These are phyloP conservation scores for Ctenopoma kingsleyae DNA, from an alignment of 2,797 vertebrate species.

Conservation along the genomic window DNA sequence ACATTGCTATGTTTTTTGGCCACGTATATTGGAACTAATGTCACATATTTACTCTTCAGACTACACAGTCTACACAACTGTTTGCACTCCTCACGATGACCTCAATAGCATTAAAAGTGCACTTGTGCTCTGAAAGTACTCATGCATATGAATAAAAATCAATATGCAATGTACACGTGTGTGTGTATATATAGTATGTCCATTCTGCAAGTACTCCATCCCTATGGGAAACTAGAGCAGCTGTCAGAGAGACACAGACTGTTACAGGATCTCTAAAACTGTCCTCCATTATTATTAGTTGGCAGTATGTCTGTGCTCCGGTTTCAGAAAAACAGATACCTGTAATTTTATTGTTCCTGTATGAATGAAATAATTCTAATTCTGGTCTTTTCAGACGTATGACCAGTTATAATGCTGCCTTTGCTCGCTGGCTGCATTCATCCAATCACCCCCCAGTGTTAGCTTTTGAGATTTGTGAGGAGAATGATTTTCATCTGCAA, in stretches of 20 bases:
- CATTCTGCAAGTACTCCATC: neutral
- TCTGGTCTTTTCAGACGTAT: slow-evolving; percentile 50
- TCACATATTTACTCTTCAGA: slow-evolving; percentile 23
- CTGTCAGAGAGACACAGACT: slow-evolving; percentile 4
- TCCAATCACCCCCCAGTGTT: slow-evolving; percentile 66
- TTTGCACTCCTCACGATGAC: slow-evolving; percentile 3
- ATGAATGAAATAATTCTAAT: slow-evolving; percentile 53
- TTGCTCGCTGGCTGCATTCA: slow-evolving; percentile 54
- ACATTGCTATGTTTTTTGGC: neutral
- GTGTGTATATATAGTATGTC: neutral
- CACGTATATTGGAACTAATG: neutral
- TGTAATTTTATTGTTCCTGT: slow-evolving; percentile 42
- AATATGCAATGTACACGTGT: slow-evolving; percentile 9
- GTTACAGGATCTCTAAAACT: neutral
- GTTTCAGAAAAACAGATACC: slow-evolving; percentile 29
- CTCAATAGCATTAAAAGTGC: slow-evolving; percentile 10
- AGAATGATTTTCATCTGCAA: slow-evolving; percentile 75
- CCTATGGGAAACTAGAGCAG: neutral
- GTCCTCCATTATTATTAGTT: slow-evolving; percentile 3
- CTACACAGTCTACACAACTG: slow-evolving; percentile 10
- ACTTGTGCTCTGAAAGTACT: neutral
- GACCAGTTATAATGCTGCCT: slow-evolving; percentile 54
- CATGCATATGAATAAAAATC: neutral
- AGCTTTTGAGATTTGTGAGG: slow-evolving; percentile 69
- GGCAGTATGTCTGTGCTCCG: slow-evolving; percentile 18